Percentiles rank a stretch among this genome's conserved stretches.
These are phyloP conservation scores for Redunca redunca DNA, from an alignment of 2,113 vertebrate species.

Conservation along the genomic window DNA sequence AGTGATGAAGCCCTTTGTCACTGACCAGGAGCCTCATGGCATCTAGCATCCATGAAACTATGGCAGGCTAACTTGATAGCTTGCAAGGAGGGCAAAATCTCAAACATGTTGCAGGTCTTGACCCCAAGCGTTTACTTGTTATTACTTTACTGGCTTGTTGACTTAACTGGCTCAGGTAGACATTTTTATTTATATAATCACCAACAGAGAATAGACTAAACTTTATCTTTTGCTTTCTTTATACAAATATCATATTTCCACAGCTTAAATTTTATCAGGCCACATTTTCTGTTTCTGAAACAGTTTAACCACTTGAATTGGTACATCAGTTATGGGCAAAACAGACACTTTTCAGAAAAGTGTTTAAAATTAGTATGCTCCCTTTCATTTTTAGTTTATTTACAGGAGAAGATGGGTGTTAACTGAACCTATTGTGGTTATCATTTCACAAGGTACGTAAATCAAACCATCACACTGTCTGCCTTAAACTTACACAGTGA, in stretches of 20 bases:
- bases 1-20: no score
- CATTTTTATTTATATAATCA: neutral
- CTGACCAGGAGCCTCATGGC: no score
- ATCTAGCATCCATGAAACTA: no score
- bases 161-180: neutral
- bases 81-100: no score
- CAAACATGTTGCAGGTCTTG: no score
- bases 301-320: neutral
- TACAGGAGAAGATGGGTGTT: neutral
- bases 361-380: neutral
- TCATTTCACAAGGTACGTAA: neutral
- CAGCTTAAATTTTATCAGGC: neutral
- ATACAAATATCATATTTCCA: neutral
- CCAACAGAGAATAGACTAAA: neutral
- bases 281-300: neutral
- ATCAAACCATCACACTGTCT: neutral
- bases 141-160: constrained; percentile 54
- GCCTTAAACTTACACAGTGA: neutral
- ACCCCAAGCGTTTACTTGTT: neutral
- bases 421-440: neutral
- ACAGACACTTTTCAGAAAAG: neutral
- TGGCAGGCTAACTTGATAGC: no score
- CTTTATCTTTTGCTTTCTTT: constrained; percentile 4
- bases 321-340: neutral
- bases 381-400: neutral